Conservation (phyloP, 2,113 vertebrate species). For the Pluvianellus socialis region DNA sequence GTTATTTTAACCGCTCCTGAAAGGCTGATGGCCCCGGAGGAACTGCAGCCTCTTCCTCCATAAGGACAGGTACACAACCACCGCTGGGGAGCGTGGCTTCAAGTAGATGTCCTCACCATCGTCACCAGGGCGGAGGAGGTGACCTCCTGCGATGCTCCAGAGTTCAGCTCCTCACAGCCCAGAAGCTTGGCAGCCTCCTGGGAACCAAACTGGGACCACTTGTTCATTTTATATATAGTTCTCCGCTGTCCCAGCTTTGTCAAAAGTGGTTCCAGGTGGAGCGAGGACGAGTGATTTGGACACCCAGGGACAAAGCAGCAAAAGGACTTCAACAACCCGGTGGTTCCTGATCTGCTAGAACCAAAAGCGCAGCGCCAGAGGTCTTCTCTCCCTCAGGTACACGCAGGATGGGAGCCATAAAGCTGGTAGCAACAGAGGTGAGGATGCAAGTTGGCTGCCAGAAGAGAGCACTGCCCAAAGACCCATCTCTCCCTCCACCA, state of each 20-base stretch:
- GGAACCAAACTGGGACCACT: background rate
- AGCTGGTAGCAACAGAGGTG: background rate
- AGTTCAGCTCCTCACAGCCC: background rate
- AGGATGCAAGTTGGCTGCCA: background rate
- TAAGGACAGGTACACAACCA: background rate
- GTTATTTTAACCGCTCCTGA: background rate
- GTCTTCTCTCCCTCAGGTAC: background rate
- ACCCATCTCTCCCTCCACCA: background rate
- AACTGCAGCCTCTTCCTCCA: background rate
- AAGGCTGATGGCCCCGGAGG: fast-evolving
- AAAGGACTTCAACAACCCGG: background rate
- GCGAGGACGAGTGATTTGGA: fast-evolving
- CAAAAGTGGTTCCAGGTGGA: background rate
- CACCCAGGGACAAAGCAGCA: background rate
- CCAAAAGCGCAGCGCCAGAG: background rate
- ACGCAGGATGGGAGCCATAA: background rate
- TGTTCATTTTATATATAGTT: background rate
- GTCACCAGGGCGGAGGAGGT: fast-evolving
- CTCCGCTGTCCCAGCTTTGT: background rate
- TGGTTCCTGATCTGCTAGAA: background rate
- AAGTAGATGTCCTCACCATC: fast-evolving
- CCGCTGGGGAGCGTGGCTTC: background rate
- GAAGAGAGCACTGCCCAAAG: background rate
- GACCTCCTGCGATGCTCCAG: background rate
- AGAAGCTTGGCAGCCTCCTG: background rate